Evolutionary conservation across 2,888 invertebrate species (phyloP), one percentile per base, ranked within the genome.

Genomic region (Epistrophella euchroma): DNA sequence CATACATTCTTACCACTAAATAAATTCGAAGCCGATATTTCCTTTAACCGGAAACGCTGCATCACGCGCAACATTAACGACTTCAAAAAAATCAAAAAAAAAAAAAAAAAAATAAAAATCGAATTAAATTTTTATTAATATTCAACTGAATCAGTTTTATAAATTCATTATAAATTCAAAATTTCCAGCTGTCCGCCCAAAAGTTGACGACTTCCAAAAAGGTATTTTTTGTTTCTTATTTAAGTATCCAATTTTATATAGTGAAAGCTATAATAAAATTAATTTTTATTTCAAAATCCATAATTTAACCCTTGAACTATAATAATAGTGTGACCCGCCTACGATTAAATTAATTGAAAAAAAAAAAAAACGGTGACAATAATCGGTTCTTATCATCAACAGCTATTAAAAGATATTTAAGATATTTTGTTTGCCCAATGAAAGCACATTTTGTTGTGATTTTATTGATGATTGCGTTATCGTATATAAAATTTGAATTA

Each of bases 211-310:
- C 37, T 37, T 40, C 50, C 22, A n/a, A 4, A 50, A 50, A 19
- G 19, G 32, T 22, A 50, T 68, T 50, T 37, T 28, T 0, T 52
- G 1, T 52, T 52, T 25, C 52, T 15, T 28, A 22, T 45, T 45
- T 64, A 45, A 64, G 11, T 28, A 22, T 22, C 37, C 1, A 66
- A 25, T 66, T 66, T 19, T 25, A 37, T 25, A 37, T 43, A 68
- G 68, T 68, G 68, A 68, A 68, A 68, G 68, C 52, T 52, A n/a
- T n/a, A 68, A 68, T 68, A 68, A 68, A 66, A n/a, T 52, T 68
- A 37, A 50, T 52, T 68, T 68, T 37, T 37, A 68, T 68, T 68
- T 50, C 32, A 52, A 68, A 37, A 25, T 32, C 11, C 37, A 52
- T 52, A 66, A 50, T 52, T 68, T 68, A 68, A 68, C 68, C 52